Evolutionary conservation across 2,888 invertebrate species (phyloP).

Genomic region (Sinelater perroti): DNA sequence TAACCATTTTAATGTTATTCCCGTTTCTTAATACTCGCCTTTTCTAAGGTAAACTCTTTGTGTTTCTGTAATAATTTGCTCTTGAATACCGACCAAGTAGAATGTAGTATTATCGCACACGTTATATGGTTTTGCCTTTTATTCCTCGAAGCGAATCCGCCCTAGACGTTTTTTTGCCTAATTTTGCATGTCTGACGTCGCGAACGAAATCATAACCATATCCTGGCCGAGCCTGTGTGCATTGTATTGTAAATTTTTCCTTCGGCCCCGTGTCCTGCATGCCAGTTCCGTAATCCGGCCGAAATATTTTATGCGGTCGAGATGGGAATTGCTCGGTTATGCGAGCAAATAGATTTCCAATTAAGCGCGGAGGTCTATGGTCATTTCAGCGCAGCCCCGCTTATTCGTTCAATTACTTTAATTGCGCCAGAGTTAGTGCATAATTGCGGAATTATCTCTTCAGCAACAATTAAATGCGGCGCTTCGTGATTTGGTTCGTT

Average conservation of each 20-base stretch:
- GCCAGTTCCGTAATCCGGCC: slow-evolving; percentile 3
- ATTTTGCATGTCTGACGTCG: background rate
- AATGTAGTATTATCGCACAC: too few species aligned
- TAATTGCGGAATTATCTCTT: slow-evolving; percentile 32
- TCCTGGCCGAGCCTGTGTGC: slow-evolving; percentile 10
- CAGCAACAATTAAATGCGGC: slow-evolving; percentile 35
- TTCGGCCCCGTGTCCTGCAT: background rate
- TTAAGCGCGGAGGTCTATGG: slow-evolving; percentile 22
- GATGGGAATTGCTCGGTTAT: slow-evolving; percentile 19
- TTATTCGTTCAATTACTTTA: slow-evolving; percentile 32
- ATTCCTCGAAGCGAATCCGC: background rate
- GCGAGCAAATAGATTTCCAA: slow-evolving; percentile 20
- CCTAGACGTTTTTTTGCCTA: slow-evolving; percentile 9
- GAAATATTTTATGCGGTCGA: slow-evolving; percentile 10
- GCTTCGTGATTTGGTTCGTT: slow-evolving; percentile 33
- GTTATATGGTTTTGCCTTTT: too few species aligned
- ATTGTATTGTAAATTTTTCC: slow-evolving; percentile 14
- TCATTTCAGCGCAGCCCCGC: slow-evolving; percentile 29
- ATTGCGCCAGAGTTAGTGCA: slow-evolving; percentile 25
- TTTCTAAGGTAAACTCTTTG: too few species aligned
- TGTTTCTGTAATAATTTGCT: too few species aligned
- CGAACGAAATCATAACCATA: slow-evolving; percentile 8
- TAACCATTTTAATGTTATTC: too few species aligned
- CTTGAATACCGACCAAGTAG: too few species aligned
- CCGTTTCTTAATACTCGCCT: too few species aligned